Evolutionary conservation across 1,140 invertebrate genomes (phyloP).

Genomic region (Polypedilum vanderplanki): DNA sequence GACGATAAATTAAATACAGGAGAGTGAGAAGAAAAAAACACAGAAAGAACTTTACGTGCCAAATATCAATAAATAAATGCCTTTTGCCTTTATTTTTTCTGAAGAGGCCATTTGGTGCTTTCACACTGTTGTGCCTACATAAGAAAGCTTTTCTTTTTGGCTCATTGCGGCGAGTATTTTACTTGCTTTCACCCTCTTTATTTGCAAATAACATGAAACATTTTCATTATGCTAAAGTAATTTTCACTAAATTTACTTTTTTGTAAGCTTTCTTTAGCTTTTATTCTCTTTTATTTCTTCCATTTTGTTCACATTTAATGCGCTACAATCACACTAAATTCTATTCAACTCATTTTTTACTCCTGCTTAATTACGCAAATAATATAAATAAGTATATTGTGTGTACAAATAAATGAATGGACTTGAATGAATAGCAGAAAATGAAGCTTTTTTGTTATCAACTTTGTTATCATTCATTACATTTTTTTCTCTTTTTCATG

Average conservation of each 20-base stretch:
- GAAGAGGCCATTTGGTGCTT: neutral
- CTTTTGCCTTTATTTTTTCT: neutral
- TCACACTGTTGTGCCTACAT: neutral
- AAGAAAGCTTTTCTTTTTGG: neutral
- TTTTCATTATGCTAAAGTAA: neutral
- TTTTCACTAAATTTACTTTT: neutral
- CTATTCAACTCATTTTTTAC: no score
- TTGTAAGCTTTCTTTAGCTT: no score
- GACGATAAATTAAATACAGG: slow-evolving; percentile 1
- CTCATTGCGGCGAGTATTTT: neutral
- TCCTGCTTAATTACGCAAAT: slow-evolving; percentile 15
- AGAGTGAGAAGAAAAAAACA: no score
- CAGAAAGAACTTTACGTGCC: neutral
- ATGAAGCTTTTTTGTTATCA: neutral
- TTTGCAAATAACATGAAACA: neutral
- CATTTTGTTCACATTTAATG: no score
- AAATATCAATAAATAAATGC: slow-evolving; percentile 28
- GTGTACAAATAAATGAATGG: neutral
- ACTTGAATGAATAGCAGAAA: neutral
- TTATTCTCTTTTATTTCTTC: no score
- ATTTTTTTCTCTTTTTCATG: no score
- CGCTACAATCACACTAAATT: no score
- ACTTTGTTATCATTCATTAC: neutral
- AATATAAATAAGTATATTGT: neutral
- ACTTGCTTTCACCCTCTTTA: neutral